Conservation (phyloP, 2,797 vertebrate species). For the Vespertilio murinus region DNA sequence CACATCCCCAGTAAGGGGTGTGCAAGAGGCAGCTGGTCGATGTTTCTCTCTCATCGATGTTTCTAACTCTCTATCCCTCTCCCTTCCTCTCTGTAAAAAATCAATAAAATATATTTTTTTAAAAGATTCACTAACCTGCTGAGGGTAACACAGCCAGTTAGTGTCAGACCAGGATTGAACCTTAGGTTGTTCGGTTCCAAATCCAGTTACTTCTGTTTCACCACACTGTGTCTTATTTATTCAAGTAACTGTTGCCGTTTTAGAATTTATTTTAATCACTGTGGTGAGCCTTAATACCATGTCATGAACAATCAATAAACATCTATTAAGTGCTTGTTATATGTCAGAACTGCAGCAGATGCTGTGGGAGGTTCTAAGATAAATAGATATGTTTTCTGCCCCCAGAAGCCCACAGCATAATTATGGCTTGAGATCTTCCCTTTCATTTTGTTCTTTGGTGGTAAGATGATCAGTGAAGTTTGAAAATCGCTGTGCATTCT, state of each 20-base stretch:
- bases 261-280: constrained; percentile 45
- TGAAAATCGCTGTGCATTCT: background rate
- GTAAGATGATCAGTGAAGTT: constrained; percentile 21
- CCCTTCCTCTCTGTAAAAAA: too few relatives aligned
- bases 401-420: background rate
- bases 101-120: too few relatives aligned
- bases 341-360: background rate
- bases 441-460: constrained; percentile 30
- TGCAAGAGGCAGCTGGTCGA: too few relatives aligned
- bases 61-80: too few relatives aligned
- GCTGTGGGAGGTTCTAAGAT: background rate
- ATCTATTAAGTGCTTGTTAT: background rate
- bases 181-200: background rate
- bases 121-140: background rate
- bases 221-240: background rate
- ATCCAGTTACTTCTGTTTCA: background rate
- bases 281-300: background rate
- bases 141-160: background rate
- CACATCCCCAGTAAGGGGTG: too few relatives aligned
- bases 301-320: constrained; percentile 3
- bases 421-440: background rate
- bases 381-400: background rate
- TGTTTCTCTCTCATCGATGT: too few relatives aligned
- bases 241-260: constrained; percentile 4
- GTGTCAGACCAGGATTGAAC: background rate